Evolutionary conservation across 1,140 invertebrate genomes (phyloP).

Genomic region (Lethrus apterus): DNA sequence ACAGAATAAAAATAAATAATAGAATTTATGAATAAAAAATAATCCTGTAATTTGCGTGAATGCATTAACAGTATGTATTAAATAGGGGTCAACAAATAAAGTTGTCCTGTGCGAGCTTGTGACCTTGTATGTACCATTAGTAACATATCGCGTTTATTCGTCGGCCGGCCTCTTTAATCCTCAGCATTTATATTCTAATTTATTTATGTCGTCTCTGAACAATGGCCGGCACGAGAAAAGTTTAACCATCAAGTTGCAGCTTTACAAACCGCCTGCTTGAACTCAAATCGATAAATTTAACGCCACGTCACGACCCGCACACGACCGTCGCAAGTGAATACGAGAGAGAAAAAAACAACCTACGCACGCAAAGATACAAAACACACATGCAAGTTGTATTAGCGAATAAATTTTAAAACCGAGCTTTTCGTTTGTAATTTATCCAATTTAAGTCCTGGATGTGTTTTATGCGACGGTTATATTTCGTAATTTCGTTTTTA

Average conservation of each 20-base stretch:
- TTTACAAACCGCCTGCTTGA: conserved; percentile 1
- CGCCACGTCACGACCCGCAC: neutral
- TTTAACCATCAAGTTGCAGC: conserved; percentile 4
- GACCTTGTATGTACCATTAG: too few relatives aligned
- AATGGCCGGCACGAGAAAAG: neutral
- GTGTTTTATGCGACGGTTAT: conserved; percentile 12
- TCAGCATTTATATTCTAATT: conserved; percentile 13
- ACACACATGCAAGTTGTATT: neutral
- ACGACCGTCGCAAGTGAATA: neutral
- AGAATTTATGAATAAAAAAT: too few relatives aligned
- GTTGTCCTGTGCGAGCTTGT: too few relatives aligned
- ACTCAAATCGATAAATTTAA: too few relatives aligned
- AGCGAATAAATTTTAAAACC: conserved; percentile 1
- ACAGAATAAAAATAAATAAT: too few relatives aligned
- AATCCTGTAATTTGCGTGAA: too few relatives aligned
- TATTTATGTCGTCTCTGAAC: conserved; percentile 1
- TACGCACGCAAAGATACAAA: too few relatives aligned
- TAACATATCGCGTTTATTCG: too few relatives aligned
- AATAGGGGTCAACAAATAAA: too few relatives aligned
- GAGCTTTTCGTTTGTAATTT: conserved; percentile 10
- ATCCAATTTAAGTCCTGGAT: conserved; percentile 13
- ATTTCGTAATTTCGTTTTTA: conserved; percentile 8
- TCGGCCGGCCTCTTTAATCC: conserved; percentile 8
- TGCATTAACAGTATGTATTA: too few relatives aligned
- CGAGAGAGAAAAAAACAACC: too few relatives aligned